Base-by-base conservation (phyloP, 2,888 invertebrate species). In the Orthonevra nobilis region DNA sequence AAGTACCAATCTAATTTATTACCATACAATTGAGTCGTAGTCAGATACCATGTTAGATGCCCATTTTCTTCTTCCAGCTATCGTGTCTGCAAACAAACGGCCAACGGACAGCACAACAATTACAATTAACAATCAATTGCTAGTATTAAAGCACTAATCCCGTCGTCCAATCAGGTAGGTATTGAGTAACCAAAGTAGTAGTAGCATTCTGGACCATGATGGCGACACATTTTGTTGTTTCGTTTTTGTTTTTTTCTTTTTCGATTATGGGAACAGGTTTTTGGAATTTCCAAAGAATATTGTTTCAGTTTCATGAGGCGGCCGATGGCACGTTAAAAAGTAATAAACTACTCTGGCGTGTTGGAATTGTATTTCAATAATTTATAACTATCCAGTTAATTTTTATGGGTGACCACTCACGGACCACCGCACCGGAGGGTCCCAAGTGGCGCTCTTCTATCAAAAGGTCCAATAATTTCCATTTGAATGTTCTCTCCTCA, bases 301-400 rank as follows among this genome's bases (percentile, higher is more conserved):
- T 77, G 58, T 58, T 58, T 63, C 32, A 60, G 46, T 44, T 54
- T 40, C 26, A 52, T 54, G n/a, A 15, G 46, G 60, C 64, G 60
- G 58, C 66, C 20, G 60, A 17, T 73, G 54, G 66, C 73, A 79
- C 79, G 72, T 79, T 79, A 79, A 79, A 79, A 79, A 79, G 79
- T 68, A 73, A 79, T 79, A 79, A 79, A 79, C 79, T 73, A 79
- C 61, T 61, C 79, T 46, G 68, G 46, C 79, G 79, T 79, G 73
- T 79, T 73, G 73, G 79, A 79, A 79, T 79, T 79, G 79, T 73
- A 73, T 79, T 79, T 79, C 79, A 79, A 79, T 79, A 79, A 79
- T 79, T 79, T 79, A 79, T 79, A 79, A 79, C 79, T 61, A 63
- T 60, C 66, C 66, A 79, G 79, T 79, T 73, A 68, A 79, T 73